Evolutionary conservation across 1,140 invertebrate genomes (phyloP).

Genomic region (Dufourea novaeangliae): DNA sequence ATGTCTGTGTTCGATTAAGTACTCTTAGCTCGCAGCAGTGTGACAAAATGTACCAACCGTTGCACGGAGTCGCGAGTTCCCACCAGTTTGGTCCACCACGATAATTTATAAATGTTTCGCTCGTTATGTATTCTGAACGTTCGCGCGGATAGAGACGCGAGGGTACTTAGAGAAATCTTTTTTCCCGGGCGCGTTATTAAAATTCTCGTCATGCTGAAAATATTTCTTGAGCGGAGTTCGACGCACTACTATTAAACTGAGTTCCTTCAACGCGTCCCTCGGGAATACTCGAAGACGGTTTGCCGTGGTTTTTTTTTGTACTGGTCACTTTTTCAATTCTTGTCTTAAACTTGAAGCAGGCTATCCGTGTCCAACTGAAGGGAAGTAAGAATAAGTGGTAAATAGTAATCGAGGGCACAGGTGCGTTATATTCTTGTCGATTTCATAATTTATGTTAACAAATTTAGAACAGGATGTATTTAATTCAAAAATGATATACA

Average conservation of each 20-base stretch:
- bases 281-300: background rate
- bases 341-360: too few relatives aligned
- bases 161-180: conserved; percentile 7
- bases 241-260: background rate
- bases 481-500: too few relatives aligned
- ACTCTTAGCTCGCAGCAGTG: background rate
- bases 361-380: too few relatives aligned
- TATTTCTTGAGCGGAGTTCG: conserved; percentile 17
- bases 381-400: too few relatives aligned
- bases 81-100: background rate
- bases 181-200: background rate
- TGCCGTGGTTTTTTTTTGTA: background rate
- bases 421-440: too few relatives aligned
- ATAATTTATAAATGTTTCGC: conserved; percentile 11
- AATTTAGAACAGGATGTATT: too few relatives aligned
- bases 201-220: background rate
- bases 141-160: background rate
- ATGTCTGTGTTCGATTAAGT: background rate
- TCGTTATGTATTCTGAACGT: conserved; percentile 13
- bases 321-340: background rate
- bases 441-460: too few relatives aligned
- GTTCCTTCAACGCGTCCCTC: background rate
- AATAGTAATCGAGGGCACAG: too few relatives aligned
- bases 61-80: background rate
- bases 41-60: background rate